Conservation (phyloP, 2,113 vertebrate genomes). For the Eubucco bourcierii region DNA sequence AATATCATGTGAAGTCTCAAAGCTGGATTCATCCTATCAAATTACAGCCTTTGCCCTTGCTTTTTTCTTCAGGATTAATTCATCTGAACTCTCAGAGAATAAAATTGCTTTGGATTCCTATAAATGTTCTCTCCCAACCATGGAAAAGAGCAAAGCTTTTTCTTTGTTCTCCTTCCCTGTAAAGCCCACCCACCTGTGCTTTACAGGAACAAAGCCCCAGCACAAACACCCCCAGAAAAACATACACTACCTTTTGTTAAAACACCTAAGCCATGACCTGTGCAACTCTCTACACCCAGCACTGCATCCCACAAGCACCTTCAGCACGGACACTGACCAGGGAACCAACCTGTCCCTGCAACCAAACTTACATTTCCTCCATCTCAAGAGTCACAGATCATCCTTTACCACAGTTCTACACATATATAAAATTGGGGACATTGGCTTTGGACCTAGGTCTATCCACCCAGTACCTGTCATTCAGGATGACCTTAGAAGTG, state of each 20-base stretch:
- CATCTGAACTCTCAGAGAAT: not conserved
- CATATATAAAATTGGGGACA: rapidly evolving
- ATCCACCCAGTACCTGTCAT: not conserved
- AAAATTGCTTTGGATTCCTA: not conserved
- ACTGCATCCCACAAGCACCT: not conserved
- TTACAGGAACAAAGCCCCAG: not conserved
- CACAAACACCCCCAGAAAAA: not conserved
- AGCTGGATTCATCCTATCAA: slow-evolving; percentile 47
- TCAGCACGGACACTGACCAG: not conserved
- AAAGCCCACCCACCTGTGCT: rapidly evolving
- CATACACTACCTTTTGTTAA: not conserved
- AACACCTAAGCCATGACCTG: not conserved
- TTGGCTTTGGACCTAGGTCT: not conserved
- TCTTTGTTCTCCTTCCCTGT: not conserved
- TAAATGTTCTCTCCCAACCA: not conserved
- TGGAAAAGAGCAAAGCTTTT: not conserved
- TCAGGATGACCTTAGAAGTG: not conserved
- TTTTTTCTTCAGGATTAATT: slow-evolving; percentile 36
- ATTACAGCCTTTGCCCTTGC: slow-evolving; percentile 43
- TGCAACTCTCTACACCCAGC: not conserved
- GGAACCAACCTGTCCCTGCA: not conserved
- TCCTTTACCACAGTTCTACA: not conserved
- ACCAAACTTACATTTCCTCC: not conserved
- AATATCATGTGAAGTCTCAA: slow-evolving; percentile 45
- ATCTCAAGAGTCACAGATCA: not conserved